Evolutionary conservation across 2,797 vertebrate species (phyloP).

Genomic region (Calcarius lapponicus): DNA sequence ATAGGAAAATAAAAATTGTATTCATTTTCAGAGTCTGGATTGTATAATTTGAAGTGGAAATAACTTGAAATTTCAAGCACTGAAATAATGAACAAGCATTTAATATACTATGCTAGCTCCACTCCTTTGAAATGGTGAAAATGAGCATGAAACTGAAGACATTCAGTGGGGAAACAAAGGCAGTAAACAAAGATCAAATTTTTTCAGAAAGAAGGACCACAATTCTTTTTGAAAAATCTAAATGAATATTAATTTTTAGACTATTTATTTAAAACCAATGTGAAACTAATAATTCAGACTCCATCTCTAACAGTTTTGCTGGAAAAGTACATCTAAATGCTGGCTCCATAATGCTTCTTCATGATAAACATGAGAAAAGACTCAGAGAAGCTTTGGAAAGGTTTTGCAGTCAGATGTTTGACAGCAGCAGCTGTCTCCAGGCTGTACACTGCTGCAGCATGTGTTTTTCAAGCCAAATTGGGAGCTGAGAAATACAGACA

Average conservation of each 20-base stretch:
- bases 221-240: not conserved
- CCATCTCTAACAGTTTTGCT: not conserved
- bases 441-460: not conserved
- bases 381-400: not conserved
- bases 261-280: not conserved
- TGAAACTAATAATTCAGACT: not conserved
- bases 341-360: not conserved
- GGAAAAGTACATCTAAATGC: not conserved
- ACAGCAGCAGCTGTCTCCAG: not conserved
- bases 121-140: not conserved
- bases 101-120: not conserved
- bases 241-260: not conserved
- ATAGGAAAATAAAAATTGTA: not conserved
- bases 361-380: not conserved
- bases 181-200: not conserved
- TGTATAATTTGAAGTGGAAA: not conserved
- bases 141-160: not conserved
- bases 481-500: not conserved
- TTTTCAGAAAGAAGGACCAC: not conserved
- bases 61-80: not conserved
- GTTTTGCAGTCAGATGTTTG: not conserved
- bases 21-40: not conserved
- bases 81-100: not conserved
- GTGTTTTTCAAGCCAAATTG: not conserved
- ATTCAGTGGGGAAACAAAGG: accelerated